Percentiles rank a stretch among this genome's conserved stretches.
Evolutionary conservation across 1,140 invertebrate species (phyloP).

Genomic region (Drosophila jambulina): DNA sequence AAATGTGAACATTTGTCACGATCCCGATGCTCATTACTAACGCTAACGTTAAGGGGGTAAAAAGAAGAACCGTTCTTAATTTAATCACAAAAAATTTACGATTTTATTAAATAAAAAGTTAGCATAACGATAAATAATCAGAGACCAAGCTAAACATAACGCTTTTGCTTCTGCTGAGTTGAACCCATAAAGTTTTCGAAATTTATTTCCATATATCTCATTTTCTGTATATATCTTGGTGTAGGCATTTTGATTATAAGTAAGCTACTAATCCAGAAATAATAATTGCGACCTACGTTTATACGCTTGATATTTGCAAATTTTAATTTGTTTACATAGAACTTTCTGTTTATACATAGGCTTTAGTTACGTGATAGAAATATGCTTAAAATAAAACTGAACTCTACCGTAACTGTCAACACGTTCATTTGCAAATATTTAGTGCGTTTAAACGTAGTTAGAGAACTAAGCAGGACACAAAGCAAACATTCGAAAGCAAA

Average conservation of each 20-base stretch:
- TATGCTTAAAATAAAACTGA: slow-evolving; percentile 11
- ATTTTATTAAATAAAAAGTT: slow-evolving; percentile 68
- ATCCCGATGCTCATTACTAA: slow-evolving; percentile 60
- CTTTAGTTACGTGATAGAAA: slow-evolving; percentile 24
- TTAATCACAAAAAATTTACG: slow-evolving; percentile 61
- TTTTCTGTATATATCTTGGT: slow-evolving; percentile 28
- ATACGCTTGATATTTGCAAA: slow-evolving; percentile 27
- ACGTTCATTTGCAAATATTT: slow-evolving; percentile 19
- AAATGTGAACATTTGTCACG: slow-evolving; percentile 87
- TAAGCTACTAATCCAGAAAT: slow-evolving; percentile 29
- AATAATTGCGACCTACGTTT: slow-evolving; percentile 25
- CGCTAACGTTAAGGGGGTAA: slow-evolving; percentile 42
- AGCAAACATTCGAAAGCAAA: slow-evolving; percentile 4
- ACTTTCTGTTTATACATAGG: slow-evolving; percentile 18
- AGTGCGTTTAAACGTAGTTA: slow-evolving; percentile 28
- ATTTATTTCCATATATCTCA: slow-evolving; percentile 23
- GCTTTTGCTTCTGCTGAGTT: slow-evolving; percentile 22
- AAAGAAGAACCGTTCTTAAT: slow-evolving; percentile 37
- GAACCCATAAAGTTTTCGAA: slow-evolving; percentile 34
- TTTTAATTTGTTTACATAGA: background rate
- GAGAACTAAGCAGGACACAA: slow-evolving; percentile 21
- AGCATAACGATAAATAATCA: slow-evolving; percentile 39
- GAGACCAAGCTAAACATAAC: slow-evolving; percentile 23
- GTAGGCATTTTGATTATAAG: slow-evolving; percentile 30
- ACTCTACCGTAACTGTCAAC: slow-evolving; percentile 6